Evolutionary conservation across 2,113 vertebrate genomes (phyloP), one percentile per base, ranked within the genome.

Genomic region (Cheirogaleus medius): DNA sequence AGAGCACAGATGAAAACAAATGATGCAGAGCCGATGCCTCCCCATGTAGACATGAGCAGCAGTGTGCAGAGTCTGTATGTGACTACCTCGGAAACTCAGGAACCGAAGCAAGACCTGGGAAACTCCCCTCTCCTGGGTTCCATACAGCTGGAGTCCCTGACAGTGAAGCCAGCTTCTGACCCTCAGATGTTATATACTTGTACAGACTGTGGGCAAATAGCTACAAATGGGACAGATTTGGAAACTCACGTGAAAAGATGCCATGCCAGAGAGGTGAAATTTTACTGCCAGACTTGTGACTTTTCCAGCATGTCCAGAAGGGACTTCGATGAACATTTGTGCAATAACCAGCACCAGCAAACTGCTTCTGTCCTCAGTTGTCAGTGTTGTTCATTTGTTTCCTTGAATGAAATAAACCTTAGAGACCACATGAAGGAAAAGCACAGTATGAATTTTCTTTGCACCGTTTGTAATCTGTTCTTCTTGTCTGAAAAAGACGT

Each of bases 131-230:
- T 91, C 56, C 69, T 44, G 5, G 52, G 64, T 10, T 20, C 92
- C 87, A 29, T n/a, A 54, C 91, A 92, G 58, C 34, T 76, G 47
- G 95, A 95, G 76, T 58, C 93, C 42, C 66, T 56, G 76, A 56
- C 90, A 5, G 8, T 47, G 78, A 95, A 98, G 90, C 83, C 92
- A 49, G 14, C 60, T 83, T 76, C 91, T 54, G 96, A 88, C 71
- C 23, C 2, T 9, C 97, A 89, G 89, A 85, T 97, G 34, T 95
- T 96, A 76, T 96, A 98, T 96, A 96, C 98, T 32, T 99, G 98
- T 87, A 74, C 95, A 87, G 98, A 98, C 60, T 99, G 99, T 98
- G 99, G 98, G 68, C 98, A 98, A 25, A 95, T 97, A 95, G 99
- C 99, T 90, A 95, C 98, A 54, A 98, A 99, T 90, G 98, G 91